These are phyloP conservation scores for Lordiphosa andalusiaca DNA, from an alignment of 2,888 invertebrate genomes.

Conservation along the genomic window DNA sequence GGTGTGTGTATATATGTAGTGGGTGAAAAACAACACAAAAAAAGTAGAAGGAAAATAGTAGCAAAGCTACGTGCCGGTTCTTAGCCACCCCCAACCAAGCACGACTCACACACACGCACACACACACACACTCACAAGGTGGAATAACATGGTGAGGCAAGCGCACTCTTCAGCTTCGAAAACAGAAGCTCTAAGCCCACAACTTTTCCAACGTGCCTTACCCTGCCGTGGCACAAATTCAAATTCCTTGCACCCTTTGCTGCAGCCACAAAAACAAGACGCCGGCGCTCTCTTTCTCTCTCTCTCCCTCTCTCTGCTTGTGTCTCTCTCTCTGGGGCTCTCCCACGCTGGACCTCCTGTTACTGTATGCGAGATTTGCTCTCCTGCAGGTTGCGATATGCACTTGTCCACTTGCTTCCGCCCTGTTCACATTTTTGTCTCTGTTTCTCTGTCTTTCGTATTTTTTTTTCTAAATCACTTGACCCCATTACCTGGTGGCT, in stretches of 20 bases:
- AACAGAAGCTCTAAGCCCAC: too few relatives aligned
- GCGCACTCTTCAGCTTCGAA: too few relatives aligned
- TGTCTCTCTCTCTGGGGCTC: slow-evolving; percentile 6
- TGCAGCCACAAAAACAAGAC: slow-evolving; percentile 5
- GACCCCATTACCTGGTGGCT: slow-evolving; percentile 73
- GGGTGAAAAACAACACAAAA: slow-evolving; percentile 20
- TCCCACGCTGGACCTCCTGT: slow-evolving; percentile 26
- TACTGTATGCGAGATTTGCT: slow-evolving; percentile 39
- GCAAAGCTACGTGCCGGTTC: slow-evolving; percentile 28
- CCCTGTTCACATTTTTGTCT: slow-evolving; percentile 4
- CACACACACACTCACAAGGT: slow-evolving; percentile 16
- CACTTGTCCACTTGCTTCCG: slow-evolving; percentile 47
- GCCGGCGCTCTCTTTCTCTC: slow-evolving; percentile 27
- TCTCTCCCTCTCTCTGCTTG: slow-evolving; percentile 2
- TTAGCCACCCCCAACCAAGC: slow-evolving; percentile 40
- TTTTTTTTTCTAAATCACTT: slow-evolving; percentile 67
- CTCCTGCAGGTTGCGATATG: slow-evolving; percentile 59
- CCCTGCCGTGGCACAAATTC: not conserved
- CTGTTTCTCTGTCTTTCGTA: slow-evolving; percentile 20
- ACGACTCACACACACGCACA: slow-evolving; percentile 19
- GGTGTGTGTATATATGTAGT: slow-evolving; percentile 23
- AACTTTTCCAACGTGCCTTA: too few relatives aligned
- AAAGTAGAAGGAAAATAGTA: slow-evolving; percentile 18
- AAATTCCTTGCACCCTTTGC: slow-evolving; percentile 39
- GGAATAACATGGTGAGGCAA: slow-evolving; percentile 7